Conservation (phyloP, 2,797 vertebrate species). For the Acrocephalus scirpaceus region DNA sequence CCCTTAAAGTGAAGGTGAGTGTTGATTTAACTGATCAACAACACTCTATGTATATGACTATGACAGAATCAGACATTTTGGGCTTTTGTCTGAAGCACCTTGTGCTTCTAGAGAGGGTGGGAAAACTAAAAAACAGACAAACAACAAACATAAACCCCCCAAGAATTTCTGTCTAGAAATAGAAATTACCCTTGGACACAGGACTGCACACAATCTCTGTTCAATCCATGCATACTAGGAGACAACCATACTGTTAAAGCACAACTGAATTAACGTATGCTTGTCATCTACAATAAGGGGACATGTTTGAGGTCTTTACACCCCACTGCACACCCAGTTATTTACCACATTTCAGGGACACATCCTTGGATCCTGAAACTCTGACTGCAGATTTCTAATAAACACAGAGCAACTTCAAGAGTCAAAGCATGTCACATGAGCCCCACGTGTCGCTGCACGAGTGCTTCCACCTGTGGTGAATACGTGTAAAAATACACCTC, state of each 20-base stretch:
- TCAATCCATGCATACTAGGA: neutral
- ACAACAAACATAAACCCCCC: neutral
- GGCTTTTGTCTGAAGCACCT: neutral
- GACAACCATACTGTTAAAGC: neutral
- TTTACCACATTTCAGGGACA: neutral
- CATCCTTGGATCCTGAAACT: neutral
- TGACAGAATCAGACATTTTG: neutral
- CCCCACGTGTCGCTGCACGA: rapidly evolving
- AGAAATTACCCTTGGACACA: neutral
- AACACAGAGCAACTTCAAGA: neutral
- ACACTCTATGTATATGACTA: neutral
- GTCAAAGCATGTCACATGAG: neutral
- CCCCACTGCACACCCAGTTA: neutral
- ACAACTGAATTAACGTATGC: neutral
- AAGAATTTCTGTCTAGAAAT: neutral
- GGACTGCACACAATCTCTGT: neutral
- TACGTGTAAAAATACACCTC: neutral
- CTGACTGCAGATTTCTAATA: neutral
- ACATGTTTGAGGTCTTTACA: neutral
- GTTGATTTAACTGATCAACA: neutral
- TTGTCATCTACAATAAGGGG: neutral
- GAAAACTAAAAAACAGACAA: neutral
- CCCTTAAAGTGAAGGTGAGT: neutral
- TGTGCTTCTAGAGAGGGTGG: rapidly evolving
- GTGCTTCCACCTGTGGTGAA: neutral